A percentile compares a stretch with the other conserved stretches of the same genome.
These are phyloP conservation scores for Baccha elongata DNA, from an alignment of 2,888 invertebrate species.

Conservation along the genomic window DNA sequence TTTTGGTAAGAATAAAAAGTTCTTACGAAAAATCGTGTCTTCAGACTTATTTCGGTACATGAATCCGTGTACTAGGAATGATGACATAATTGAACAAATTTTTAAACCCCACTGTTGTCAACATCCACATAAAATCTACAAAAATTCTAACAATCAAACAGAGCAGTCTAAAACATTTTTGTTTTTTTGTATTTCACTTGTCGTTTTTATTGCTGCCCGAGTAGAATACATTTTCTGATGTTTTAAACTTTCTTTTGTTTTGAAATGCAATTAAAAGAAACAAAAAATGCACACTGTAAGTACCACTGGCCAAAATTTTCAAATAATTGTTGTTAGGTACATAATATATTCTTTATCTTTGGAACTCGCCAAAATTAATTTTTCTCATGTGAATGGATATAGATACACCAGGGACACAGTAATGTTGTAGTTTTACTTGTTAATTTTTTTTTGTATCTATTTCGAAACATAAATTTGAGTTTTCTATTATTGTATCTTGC, in stretches of 20 bases:
- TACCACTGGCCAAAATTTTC: slow-evolving; percentile 55
- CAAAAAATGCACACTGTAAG: slow-evolving; percentile 23
- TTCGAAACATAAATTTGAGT: slow-evolving; percentile 47
- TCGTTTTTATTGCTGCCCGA: slow-evolving; percentile 46
- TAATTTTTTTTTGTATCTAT: slow-evolving; percentile 19
- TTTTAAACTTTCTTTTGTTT: slow-evolving; percentile 52
- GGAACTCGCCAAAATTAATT: slow-evolving; percentile 59
- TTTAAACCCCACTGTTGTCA: not conserved
- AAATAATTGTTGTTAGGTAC: no score
- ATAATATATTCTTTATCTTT: slow-evolving; percentile 29
- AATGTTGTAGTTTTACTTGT: slow-evolving; percentile 56
- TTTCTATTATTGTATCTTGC: slow-evolving; percentile 58
- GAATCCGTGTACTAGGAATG: no score
- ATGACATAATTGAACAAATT: no score
- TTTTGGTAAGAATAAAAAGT: no score
- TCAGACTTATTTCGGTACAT: no score
- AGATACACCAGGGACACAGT: slow-evolving; percentile 30
- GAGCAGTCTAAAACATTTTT: slow-evolving; percentile 8
- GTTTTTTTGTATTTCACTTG: slow-evolving; percentile 53
- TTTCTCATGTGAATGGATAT: slow-evolving; percentile 35
- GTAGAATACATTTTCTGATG: slow-evolving; percentile 69
- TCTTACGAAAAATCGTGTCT: no score
- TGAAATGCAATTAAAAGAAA: not conserved
- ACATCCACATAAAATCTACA: not conserved
- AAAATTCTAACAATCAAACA: slow-evolving; percentile 23